Evolutionary conservation across 2,888 invertebrate genomes (phyloP).

Genomic region (Brachyopa scutellaris): DNA sequence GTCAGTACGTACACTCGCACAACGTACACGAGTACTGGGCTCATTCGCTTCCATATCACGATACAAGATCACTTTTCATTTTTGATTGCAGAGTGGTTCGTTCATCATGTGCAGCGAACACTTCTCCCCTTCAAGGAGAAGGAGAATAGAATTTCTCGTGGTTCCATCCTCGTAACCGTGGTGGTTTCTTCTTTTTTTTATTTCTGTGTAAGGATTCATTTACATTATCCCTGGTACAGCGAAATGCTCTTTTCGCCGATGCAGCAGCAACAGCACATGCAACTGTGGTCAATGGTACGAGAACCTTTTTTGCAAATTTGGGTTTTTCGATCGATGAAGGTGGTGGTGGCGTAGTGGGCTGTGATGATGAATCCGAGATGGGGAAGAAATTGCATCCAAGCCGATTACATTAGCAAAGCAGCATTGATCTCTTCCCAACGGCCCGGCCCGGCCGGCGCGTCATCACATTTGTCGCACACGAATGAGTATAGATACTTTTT

Average conservation of each 20-base stretch:
- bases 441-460: too few species aligned
- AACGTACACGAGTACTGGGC: constrained; percentile 8
- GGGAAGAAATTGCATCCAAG: constrained; percentile 58
- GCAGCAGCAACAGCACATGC: constrained; percentile 64
- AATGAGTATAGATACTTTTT: constrained; percentile 33
- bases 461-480: constrained; percentile 72
- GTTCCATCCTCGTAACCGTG: not conserved
- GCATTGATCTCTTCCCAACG: constrained; percentile 62
- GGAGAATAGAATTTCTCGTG: constrained; percentile 53
- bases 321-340: constrained; percentile 14
- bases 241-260: constrained; percentile 73
- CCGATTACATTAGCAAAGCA: constrained; percentile 66
- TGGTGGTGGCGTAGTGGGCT: constrained; percentile 35
- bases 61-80: constrained; percentile 73
- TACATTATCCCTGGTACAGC: constrained; percentile 74
- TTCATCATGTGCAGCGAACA: constrained; percentile 62
- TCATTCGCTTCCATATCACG: constrained; percentile 72
- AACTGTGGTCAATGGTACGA: constrained; percentile 21
- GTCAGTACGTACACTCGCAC: not conserved
- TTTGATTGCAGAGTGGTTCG: constrained; percentile 71
- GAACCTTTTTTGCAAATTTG: constrained; percentile 16
- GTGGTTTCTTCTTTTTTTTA: constrained; percentile 7
- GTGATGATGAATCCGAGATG: constrained; percentile 54
- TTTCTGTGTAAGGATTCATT: constrained; percentile 71
- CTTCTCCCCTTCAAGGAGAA: constrained; percentile 39